A percentile compares a stretch with the other conserved stretches of the same genome.
These are phyloP conservation scores for Mormyrus proboscirostris DNA, from an alignment of 2,797 vertebrate species.

Conservation along the genomic window DNA sequence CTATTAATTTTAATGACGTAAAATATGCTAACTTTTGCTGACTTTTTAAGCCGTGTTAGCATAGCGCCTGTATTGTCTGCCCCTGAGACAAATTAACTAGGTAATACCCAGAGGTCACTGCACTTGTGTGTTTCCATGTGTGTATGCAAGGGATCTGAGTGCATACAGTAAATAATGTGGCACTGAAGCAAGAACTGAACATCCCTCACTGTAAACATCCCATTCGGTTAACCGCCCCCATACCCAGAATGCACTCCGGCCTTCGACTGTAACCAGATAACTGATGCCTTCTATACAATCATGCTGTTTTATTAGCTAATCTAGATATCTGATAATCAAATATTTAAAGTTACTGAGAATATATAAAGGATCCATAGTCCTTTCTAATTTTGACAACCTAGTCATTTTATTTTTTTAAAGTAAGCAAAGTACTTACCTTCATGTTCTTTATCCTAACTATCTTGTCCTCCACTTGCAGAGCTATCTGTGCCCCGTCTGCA, in stretches of 20 bases:
- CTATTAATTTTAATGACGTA: not conserved
- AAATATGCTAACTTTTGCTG: not conserved
- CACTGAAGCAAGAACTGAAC: constrained; percentile 48
- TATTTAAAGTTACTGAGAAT: not conserved
- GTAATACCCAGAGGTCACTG: not conserved
- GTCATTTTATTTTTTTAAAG: not conserved
- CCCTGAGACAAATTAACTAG: not conserved
- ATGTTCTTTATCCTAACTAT: constrained; percentile 77
- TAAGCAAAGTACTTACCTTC: constrained; percentile 70
- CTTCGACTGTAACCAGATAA: not conserved
- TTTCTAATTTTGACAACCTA: not conserved
- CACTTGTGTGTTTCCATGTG: not conserved
- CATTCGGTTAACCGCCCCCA: constrained; percentile 32
- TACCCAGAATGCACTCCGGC: not conserved
- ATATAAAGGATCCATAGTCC: not conserved
- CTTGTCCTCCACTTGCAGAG: constrained; percentile 84
- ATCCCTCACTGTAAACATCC: constrained; percentile 56
- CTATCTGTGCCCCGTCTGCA: constrained; percentile 72
- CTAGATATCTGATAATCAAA: not conserved
- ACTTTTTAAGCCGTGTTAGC: not conserved
- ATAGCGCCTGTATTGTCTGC: not conserved
- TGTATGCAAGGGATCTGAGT: constrained; percentile 23
- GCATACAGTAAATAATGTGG: constrained; percentile 47
- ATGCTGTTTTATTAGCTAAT: not conserved
- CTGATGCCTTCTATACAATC: not conserved